Evolutionary conservation across 1,140 invertebrate species (phyloP), one percentile per base, ranked within the genome.

Genomic region (Pogonognathellus flavescens): DNA sequence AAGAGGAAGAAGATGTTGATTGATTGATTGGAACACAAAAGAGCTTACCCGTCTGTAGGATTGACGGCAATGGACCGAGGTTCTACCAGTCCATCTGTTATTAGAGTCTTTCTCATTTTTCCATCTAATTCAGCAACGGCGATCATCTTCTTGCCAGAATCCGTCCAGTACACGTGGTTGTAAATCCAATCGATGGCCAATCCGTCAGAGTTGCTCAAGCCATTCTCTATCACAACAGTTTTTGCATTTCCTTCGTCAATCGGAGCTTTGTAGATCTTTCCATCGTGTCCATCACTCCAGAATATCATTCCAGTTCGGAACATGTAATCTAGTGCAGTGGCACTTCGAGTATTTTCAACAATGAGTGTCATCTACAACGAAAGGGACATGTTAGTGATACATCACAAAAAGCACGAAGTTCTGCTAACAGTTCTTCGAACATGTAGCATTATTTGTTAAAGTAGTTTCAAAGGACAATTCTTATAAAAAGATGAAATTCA

Each of bases 111-210:
- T 82, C 95, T 93, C 94, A 97, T 96, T 89, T 94, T 95, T 9
- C 96, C 96, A 90, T 97, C 95, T 87, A 98, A 94, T 90, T 97
- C 95, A 0, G 96, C 94, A 53, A 99, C 92, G 90, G 96, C 94
- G 88, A 99, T 98, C 22, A 94, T 96, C 90, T 98, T 96, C 88
- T 95, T 95, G 50, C 95, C 95, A 4, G 96, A 96, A 90, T 98
- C 97, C 0, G 97, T 99, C 96, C 97, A 99, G 92, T 99, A 99
- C 72, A 99, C 93, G 88, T 98, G 95, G 90, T 95, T 95, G 91
- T 99, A 97, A 52, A 88, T 76, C 98, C 98, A 99, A 91, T 99
- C 98, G 55, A 99, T 95, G 1, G 97, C 97, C 70, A 99, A 91
- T 18, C 97, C 97, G 92, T 99, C 97, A 0, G 97, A 96, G 11